Base-by-base conservation (phyloP, 92 coral and sea anemone genomes). In the Micromussa lordhowensis region DNA sequence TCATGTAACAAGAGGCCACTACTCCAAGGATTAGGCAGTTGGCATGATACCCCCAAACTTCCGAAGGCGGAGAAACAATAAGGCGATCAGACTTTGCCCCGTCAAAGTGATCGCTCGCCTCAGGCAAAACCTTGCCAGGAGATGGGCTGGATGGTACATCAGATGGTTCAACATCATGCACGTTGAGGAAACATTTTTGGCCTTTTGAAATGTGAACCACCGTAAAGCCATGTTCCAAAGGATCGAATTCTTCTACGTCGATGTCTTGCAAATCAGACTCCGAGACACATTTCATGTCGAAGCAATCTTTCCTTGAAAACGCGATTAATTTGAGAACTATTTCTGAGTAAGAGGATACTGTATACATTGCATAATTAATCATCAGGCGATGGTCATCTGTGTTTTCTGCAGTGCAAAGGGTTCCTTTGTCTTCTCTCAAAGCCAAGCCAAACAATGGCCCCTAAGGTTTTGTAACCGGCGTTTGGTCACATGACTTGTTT, bases 41-140 rank as follows among this genome's bases (percentile, higher is more conserved):
- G 2, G 58, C 82, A 63, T 92, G 95, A 77, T 92, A 94, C 17
- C 92, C 95, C 95, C 94, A 94, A 8, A 94, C 73, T 81, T 94
- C 94, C 2, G 93, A 92, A 3, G 94, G 94, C 29, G 82, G 88
- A 61, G 92, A 95, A 6, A 92, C 31, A 74, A 92, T 90, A 66
- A 90, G 75, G 14, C 19, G 59, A 54, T 54, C 59, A 54, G 59
- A 54, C 59, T 59, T 59, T 19, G 66, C 66, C n/a, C 3, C 66
- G 19, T 59, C 28, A 59, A 17, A 6, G 24, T 59, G 66, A 59
- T 5, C 3, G 63, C 1, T 17, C 22, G 5, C 21, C 63, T 57
- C 21, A 57, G 63, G 63, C 1, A 15, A 57, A 17, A 18, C 63
- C 63, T 57, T 4, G 63, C 63, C 63, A 15, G 63, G 21, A 57